Conservation (phyloP, 2,888 invertebrate species). For the Doris montereyensis region DNA sequence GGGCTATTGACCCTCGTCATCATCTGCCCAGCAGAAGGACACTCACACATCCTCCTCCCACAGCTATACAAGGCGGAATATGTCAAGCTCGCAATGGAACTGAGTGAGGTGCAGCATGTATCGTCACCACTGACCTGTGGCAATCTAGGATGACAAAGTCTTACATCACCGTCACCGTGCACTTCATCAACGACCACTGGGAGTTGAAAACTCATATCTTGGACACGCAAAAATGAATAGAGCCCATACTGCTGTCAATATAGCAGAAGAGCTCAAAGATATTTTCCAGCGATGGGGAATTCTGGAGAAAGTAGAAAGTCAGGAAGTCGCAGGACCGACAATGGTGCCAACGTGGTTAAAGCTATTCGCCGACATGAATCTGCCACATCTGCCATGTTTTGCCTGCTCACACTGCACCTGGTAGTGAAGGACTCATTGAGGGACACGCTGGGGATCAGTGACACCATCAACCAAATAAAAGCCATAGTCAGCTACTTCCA, state of each 20-base stretch:
- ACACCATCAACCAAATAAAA: background rate
- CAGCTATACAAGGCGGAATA: background rate
- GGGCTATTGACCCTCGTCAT: background rate
- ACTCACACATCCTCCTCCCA: background rate
- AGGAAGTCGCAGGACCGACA: constrained; percentile 26
- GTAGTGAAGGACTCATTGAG: background rate
- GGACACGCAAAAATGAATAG: background rate
- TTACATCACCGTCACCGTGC: constrained; percentile 12
- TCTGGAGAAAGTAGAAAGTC: background rate
- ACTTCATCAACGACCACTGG: constrained; percentile 1
- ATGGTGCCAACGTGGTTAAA: constrained; percentile 8
- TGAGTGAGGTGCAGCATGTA: background rate
- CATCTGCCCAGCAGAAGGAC: background rate
- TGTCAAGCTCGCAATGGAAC: background rate
- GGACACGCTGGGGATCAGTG: background rate
- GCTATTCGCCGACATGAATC: background rate
- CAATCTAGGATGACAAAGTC: background rate
- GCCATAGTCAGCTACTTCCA: constrained; percentile 17
- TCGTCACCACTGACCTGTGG: constrained; percentile 15
- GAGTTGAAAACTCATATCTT: background rate
- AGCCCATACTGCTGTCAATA: constrained; percentile 12
- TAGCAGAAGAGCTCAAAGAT: background rate
- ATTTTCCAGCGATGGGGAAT: constrained; percentile 1
- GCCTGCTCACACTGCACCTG: constrained; percentile 17
- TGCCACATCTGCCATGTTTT: constrained; percentile 27